Percentiles rank a stretch among this genome's conserved stretches.
phyloP scores from a whole-genome alignment of 2,113 vertebrate species.

The Martes martes region DNA sequence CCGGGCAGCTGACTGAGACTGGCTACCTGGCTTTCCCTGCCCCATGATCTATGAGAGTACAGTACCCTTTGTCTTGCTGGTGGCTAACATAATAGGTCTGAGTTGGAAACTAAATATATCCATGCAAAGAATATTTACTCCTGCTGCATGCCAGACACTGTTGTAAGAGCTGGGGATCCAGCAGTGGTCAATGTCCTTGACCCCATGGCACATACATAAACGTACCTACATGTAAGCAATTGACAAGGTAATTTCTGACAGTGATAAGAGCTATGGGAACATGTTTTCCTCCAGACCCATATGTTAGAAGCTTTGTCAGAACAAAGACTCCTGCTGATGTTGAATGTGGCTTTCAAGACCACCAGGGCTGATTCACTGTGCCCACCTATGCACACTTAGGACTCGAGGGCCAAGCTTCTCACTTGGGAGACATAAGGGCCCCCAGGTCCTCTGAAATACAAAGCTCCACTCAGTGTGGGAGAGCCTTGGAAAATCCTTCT shows the following conservation, averaged over 20 bases:
- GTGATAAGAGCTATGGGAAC: neutral
- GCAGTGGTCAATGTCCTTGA: neutral
- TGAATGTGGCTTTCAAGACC: neutral
- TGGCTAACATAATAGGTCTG: neutral
- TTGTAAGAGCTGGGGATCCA: neutral
- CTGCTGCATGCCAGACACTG: neutral
- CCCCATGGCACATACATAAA: neutral
- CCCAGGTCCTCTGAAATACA: neutral
- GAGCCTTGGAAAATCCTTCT: slow-evolving; percentile 13
- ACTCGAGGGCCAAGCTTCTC: neutral
- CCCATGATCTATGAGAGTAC: neutral
- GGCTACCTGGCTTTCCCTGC: neutral
- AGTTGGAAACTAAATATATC: neutral
- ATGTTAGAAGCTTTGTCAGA: neutral
- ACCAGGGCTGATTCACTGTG: neutral
- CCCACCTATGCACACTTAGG: neutral
- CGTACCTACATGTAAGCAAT: neutral
- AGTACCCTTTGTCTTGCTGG: neutral
- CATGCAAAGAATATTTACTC: neutral
- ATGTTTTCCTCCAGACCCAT: neutral
- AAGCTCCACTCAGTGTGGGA: neutral
- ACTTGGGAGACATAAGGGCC: neutral
- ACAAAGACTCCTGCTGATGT: neutral
- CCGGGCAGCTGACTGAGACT: neutral
- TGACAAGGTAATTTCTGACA: neutral